Percentiles rank a stretch among this genome's conserved stretches.
phyloP scores from a whole-genome alignment of 1,140 invertebrate genomes.

The Aradophagus sp. region DNA sequence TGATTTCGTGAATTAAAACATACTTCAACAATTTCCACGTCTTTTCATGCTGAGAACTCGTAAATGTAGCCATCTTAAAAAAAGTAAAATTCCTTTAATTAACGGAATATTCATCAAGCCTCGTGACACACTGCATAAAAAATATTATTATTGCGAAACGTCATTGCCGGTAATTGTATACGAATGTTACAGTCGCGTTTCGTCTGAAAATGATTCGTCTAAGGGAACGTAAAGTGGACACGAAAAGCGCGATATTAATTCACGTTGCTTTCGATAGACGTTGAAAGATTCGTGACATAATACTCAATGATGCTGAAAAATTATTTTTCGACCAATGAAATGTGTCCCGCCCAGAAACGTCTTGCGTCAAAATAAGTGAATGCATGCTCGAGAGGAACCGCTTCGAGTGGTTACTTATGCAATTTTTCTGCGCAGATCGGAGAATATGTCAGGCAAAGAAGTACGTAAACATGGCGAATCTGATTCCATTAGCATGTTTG shows the following conservation, averaged over 20 bases:
- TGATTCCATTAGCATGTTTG: conserved; percentile 74
- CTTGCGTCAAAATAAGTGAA: conserved; percentile 61
- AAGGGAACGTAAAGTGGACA: conserved; percentile 12
- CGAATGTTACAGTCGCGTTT: too few relatives aligned
- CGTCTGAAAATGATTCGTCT: conserved; percentile 16
- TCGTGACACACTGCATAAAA: too few relatives aligned
- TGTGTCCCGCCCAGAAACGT: conserved; percentile 61
- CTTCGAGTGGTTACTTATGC: conserved; percentile 54
- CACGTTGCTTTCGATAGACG: conserved; percentile 11
- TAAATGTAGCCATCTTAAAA: too few relatives aligned
- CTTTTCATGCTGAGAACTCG: too few relatives aligned
- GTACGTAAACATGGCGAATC: conserved; percentile 58
- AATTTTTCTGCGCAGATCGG: conserved; percentile 49
- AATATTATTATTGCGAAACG: too few relatives aligned
- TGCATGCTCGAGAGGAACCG: conserved; percentile 55
- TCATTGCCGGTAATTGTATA: too few relatives aligned
- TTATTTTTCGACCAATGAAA: conserved; percentile 56
- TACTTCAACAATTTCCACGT: too few relatives aligned
- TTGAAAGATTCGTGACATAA: conserved; percentile 49
- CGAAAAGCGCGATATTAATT: conserved; percentile 40
- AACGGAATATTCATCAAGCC: too few relatives aligned
- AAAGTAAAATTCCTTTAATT: too few relatives aligned
- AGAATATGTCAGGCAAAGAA: conserved; percentile 59
- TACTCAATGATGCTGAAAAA: conserved; percentile 54
- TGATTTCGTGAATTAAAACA: too few relatives aligned